Conservation (phyloP, 2,113 vertebrate genomes). For the Nicator chloris region DNA sequence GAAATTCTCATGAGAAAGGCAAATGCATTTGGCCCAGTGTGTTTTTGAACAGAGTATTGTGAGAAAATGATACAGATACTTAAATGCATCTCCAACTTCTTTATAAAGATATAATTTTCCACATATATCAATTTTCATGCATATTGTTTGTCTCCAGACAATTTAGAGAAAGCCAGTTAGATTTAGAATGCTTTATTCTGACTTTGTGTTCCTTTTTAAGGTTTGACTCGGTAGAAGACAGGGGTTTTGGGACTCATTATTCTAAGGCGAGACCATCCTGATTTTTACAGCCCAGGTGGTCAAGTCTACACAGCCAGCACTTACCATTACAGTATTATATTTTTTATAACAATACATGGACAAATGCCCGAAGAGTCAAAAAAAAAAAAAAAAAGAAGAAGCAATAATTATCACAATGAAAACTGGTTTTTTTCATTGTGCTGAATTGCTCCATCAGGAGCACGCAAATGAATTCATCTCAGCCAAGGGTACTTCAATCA, state of each 20-base stretch:
- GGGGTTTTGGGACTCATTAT: neutral
- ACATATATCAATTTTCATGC: conserved; percentile 3
- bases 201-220: conserved; percentile 8
- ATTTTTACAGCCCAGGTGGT: neutral
- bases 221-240: neutral
- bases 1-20: conserved; percentile 40
- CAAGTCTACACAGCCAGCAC: neutral
- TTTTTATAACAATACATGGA: neutral
- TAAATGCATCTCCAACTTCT: conserved; percentile 10
- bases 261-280: neutral
- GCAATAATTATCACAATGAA: neutral
- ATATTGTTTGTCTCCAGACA: neutral
- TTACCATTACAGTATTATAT: neutral
- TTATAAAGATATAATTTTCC: conserved; percentile 10
- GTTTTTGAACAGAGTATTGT: conserved; percentile 14
- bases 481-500: neutral
- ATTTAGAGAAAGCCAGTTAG: neutral
- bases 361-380: neutral
- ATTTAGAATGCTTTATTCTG: neutral
- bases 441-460: neutral
- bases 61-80: conserved; percentile 37
- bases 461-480: neutral
- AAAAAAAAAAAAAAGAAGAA: neutral
- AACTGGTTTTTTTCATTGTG: neutral
- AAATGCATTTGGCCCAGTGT: conserved; percentile 44